Percentiles rank a stretch among this genome's conserved stretches.
Conservation (phyloP, 2,888 invertebrate genomes). For the Molanna angustata region DNA sequence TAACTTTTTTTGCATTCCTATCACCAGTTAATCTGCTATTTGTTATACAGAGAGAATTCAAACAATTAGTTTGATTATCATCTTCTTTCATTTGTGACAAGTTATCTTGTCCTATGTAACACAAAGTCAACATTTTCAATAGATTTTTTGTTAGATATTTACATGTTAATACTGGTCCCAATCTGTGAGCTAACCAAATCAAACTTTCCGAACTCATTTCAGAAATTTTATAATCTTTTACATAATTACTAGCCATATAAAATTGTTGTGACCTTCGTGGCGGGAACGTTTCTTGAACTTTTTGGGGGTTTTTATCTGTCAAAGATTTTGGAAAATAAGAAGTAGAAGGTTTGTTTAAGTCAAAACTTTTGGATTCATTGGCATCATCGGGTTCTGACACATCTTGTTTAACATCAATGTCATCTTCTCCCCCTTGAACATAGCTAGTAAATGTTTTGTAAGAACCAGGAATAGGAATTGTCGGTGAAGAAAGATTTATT, state of each 20-base stretch:
- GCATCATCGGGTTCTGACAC: constrained; percentile 7
- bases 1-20: constrained; percentile 78
- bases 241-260: constrained; percentile 10
- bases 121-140: constrained; percentile 89
- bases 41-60: constrained; percentile 62
- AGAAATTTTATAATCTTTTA: constrained; percentile 60
- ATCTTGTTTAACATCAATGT: constrained; percentile 35
- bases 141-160: constrained; percentile 88
- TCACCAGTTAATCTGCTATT: constrained; percentile 73
- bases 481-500: constrained; percentile 58
- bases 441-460: constrained; percentile 50
- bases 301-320: constrained; percentile 4
- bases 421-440: constrained; percentile 49
- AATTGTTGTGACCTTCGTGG: constrained; percentile 10
- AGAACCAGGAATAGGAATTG: constrained; percentile 64
- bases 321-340: constrained; percentile 9
- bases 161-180: constrained; percentile 93
- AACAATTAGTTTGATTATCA: constrained; percentile 34
- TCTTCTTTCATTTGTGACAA: constrained; percentile 47
- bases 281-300: not conserved
- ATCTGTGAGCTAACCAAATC: constrained; percentile 87
- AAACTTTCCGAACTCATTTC: constrained; percentile 86
- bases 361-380: constrained; percentile 21
- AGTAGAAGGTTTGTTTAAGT: constrained; percentile 8
- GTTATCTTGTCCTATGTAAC: constrained; percentile 85